These are phyloP conservation scores for Bombus impatiens DNA, from an alignment of 1,140 invertebrate species.

Conservation along the genomic window DNA sequence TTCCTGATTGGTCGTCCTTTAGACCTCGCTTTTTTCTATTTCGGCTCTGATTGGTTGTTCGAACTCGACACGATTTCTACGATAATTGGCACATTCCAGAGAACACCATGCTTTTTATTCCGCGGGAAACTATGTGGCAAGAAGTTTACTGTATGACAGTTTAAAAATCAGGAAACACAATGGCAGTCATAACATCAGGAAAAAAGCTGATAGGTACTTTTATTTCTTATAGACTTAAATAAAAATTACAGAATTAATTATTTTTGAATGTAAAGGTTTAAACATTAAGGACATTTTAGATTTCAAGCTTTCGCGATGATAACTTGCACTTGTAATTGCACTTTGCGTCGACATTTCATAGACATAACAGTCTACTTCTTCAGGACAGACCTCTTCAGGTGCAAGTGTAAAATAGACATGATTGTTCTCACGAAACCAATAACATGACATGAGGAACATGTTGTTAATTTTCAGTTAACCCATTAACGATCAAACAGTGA, in stretches of 20 bases:
- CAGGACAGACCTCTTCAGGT: too few species aligned
- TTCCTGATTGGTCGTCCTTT: neutral
- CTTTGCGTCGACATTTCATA: too few species aligned
- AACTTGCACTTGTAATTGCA: too few species aligned
- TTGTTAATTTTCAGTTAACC: too few species aligned
- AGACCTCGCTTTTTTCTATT: neutral
- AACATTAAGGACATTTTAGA: too few species aligned
- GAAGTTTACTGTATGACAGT: neutral
- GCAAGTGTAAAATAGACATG: too few species aligned
- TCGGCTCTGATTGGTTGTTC: neutral
- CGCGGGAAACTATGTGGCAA: neutral
- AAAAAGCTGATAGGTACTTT: neutral
- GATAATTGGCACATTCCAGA: neutral
- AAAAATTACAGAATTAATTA: neutral
- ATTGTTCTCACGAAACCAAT: too few species aligned
- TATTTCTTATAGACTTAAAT: neutral
- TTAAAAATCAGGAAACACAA: neutral
- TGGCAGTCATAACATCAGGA: neutral
- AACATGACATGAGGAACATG: too few species aligned
- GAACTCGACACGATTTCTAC: slow-evolving; percentile 10
- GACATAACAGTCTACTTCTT: too few species aligned
- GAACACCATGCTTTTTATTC: neutral
- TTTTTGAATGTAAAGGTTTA: too few species aligned
- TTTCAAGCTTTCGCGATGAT: too few species aligned
- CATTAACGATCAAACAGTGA: too few species aligned